Percentiles rank a stretch among this genome's conserved stretches.
These are phyloP conservation scores for Pseudorasbora parva DNA, from an alignment of 2,113 vertebrate genomes.

Conservation along the genomic window DNA sequence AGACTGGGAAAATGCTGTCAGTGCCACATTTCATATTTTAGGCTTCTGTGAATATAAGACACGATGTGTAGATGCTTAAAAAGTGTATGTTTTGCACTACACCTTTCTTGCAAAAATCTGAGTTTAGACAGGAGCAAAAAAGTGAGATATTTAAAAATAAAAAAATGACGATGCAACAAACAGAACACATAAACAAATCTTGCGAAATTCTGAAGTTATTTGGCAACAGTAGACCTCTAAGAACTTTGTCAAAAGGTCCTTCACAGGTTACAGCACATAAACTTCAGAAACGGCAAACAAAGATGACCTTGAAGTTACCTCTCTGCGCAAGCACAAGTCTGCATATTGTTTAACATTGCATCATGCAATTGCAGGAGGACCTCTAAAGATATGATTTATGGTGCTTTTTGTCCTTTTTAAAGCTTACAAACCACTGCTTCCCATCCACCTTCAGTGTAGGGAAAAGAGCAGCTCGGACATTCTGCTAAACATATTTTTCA, in stretches of 20 bases:
- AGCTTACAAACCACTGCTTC: background rate
- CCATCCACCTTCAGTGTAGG: background rate
- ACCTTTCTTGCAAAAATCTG: background rate
- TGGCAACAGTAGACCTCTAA: background rate
- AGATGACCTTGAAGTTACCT: background rate
- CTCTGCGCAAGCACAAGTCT: background rate
- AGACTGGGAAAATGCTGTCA: slow-evolving; percentile 8
- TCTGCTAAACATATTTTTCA: background rate
- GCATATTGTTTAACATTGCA: background rate
- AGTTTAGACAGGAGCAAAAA: background rate
- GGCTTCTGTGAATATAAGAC: slow-evolving; percentile 13
- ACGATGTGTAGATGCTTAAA: background rate
- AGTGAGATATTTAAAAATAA: background rate
- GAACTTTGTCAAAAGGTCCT: slow-evolving; percentile 5
- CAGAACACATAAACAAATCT: background rate
- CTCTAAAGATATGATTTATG: background rate
- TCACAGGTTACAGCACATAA: background rate
- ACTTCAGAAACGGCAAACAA: slow-evolving; percentile 1
- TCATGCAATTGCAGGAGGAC: background rate
- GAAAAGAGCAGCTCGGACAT: background rate
- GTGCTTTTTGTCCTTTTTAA: background rate
- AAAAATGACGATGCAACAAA: background rate
- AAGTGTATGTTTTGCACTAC: background rate
- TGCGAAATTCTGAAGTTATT: background rate
- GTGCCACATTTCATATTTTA: slow-evolving; percentile 18